phyloP scores from a whole-genome alignment of 2,888 invertebrate genomes.

The Plagodis pulveraria region DNA sequence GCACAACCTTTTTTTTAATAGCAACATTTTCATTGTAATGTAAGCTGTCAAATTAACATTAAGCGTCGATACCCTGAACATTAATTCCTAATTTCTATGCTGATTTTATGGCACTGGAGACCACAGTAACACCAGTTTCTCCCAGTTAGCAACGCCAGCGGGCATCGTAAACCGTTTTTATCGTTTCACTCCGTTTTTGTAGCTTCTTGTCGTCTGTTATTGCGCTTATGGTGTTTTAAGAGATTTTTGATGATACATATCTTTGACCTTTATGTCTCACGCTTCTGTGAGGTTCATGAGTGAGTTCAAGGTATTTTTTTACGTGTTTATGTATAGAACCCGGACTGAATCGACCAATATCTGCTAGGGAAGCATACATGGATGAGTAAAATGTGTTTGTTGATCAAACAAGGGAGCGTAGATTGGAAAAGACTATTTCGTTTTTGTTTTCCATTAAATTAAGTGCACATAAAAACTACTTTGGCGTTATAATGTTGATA shows the following conservation, averaged over 20 bases:
- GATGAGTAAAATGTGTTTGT: too few species aligned
- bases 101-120: constrained; percentile 42
- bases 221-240: constrained; percentile 43
- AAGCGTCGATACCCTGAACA: constrained; percentile 26
- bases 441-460: too few species aligned
- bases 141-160: constrained; percentile 60
- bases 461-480: too few species aligned
- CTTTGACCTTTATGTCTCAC: constrained; percentile 28
- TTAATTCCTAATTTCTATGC: constrained; percentile 37
- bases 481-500: too few species aligned
- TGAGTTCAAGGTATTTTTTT: constrained; percentile 14
- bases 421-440: too few species aligned
- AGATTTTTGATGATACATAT: constrained; percentile 32
- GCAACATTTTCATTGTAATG: neutral
- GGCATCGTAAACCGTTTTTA: constrained; percentile 61
- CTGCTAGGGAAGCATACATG: too few species aligned
- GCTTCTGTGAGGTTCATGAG: constrained; percentile 11
- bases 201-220: constrained; percentile 43
- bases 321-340: too few species aligned
- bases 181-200: constrained; percentile 45
- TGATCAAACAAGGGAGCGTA: too few species aligned
- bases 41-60: constrained; percentile 28
- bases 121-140: constrained; percentile 54
- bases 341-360: too few species aligned
- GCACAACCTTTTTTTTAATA: too few species aligned